Base-by-base conservation (phyloP, 2,888 invertebrate genomes). In the Dryobotodes eremita region DNA sequence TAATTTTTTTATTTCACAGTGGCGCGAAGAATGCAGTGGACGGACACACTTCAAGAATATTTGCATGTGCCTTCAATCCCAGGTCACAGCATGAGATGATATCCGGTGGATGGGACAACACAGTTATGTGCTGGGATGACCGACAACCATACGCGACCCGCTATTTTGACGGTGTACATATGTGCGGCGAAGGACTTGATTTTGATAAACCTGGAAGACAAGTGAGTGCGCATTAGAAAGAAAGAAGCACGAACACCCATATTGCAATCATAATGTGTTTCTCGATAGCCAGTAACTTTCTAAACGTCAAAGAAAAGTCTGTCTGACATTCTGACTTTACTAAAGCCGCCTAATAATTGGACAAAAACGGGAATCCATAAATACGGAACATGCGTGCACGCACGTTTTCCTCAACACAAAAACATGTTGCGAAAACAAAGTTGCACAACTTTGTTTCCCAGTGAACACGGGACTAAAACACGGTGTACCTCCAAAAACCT, bases 51-150 rank as follows among this genome's bases (percentile, higher is more conserved):
- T 97, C 97, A 13, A 95, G 98, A 90, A 97, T 98, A 86, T 98
- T 97, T 88, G 96, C 97, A 5, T 97, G 97, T 36, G 97, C 97
- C 65, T 98, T 98, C 90, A 97, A 98, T 90, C 98, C 98, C 0
- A 96, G 96, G 89, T 97, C 97, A 20, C 96, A 97, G 75, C 97
- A 98, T 90, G 98, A 98, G 93, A 92, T 98, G 80, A 95, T 98
- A 84, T 97, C 98, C 2, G 98, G 98, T 1, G 98, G 98, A 15
- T 98, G 98, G 98, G 98, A 98, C 88, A 95, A 97, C 89, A 96
- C 97, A 0, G 96, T 98, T 3, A 97, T 98, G 89, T 98, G 98
- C 90, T 98, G 98, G 98, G 98, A 98, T 91, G 96, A 97, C 70
- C 95, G 98, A 78, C 97, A 97, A 88, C 97, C 98, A 0, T 97